Evolutionary conservation across 2,113 vertebrate species (phyloP).

Genomic region (Malurus cyaneus): DNA sequence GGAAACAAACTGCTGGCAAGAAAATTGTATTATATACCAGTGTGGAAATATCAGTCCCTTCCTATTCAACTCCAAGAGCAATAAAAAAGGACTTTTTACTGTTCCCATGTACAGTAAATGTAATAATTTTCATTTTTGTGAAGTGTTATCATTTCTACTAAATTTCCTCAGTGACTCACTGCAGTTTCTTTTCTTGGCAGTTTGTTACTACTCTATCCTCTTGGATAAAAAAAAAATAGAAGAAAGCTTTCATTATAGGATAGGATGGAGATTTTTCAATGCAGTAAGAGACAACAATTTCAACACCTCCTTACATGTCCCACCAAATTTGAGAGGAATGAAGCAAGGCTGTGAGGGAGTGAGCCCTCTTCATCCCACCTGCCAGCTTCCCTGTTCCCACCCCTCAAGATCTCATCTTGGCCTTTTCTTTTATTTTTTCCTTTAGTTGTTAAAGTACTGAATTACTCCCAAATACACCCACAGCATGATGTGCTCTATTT

Average conservation of each 20-base stretch:
- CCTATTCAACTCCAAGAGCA: background rate
- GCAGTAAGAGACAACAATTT: background rate
- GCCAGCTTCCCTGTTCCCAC: background rate
- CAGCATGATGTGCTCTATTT: background rate
- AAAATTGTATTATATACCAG: constrained; percentile 16
- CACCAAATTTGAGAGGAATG: background rate
- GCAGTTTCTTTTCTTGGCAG: constrained; percentile 14
- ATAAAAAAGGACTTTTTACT: constrained; percentile 47
- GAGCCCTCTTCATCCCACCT: background rate
- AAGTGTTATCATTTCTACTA: constrained; percentile 60
- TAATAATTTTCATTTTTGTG: constrained; percentile 47
- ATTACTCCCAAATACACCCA: background rate
- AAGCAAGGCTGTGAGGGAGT: background rate
- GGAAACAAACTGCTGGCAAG: constrained; percentile 40
- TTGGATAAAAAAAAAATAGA: background rate
- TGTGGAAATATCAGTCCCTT: constrained; percentile 30
- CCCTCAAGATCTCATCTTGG: background rate
- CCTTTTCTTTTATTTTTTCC: background rate
- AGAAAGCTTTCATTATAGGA: background rate
- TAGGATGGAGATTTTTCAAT: background rate
- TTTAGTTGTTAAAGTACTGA: background rate
- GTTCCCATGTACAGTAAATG: constrained; percentile 49
- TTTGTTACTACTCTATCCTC: background rate
- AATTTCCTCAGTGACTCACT: constrained; percentile 53
- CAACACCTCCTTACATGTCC: background rate